Conservation (phyloP, 1,140 invertebrate species). For the Apis laboriosa region DNA sequence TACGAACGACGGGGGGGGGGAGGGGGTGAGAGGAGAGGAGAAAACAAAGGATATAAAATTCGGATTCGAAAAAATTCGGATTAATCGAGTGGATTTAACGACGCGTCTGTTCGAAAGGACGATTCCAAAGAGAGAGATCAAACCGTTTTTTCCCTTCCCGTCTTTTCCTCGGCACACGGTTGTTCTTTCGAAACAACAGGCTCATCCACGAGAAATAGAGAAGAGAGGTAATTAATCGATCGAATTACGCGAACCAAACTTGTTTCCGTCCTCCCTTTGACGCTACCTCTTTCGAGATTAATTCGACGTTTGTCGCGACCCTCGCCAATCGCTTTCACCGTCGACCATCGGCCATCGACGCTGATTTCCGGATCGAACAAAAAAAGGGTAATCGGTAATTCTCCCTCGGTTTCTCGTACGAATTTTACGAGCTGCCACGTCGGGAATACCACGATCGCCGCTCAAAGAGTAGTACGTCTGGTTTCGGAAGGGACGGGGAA, state of each 20-base stretch:
- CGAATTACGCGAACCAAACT: slow-evolving; percentile 4
- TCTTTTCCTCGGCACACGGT: neutral
- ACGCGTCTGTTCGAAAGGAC: too few relatives aligned
- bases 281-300: slow-evolving; percentile 12
- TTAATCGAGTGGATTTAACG: too few relatives aligned
- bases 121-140: too few relatives aligned
- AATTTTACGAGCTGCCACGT: neutral
- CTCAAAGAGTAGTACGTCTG: neutral
- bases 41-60: too few relatives aligned
- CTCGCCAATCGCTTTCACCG: slow-evolving; percentile 7
- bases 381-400: slow-evolving; percentile 10
- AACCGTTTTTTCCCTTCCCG: neutral
- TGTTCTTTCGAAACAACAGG: neutral
- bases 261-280: slow-evolving; percentile 20
- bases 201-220: neutral
- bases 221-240: slow-evolving; percentile 44
- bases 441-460: neutral
- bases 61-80: neutral
- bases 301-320: slow-evolving; percentile 33
- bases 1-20: neutral
- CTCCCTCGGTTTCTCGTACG: neutral
- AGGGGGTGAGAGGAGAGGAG: too few relatives aligned
- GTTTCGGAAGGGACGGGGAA: neutral
- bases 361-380: neutral
- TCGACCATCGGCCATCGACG: neutral